Conservation (phyloP, 2,888 invertebrate species). For the Parelbella ahira region DNA sequence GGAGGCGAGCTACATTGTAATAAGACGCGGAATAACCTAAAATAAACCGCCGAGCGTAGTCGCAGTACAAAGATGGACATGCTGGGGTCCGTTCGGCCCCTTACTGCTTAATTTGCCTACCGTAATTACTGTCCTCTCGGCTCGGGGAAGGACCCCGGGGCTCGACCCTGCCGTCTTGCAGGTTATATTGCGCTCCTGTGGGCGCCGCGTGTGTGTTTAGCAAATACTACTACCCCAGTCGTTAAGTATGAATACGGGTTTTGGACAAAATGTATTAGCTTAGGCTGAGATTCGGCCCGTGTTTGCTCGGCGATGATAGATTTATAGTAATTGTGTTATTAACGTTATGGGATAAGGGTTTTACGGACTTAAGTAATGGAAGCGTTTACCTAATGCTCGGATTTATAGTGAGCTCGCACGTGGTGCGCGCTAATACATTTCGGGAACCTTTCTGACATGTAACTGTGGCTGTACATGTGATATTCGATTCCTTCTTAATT, state of each 20-base stretch:
- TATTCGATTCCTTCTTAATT: no score
- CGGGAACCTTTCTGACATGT: conserved; percentile 6
- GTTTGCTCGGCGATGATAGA: conserved; percentile 79
- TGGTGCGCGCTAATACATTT: conserved; percentile 33
- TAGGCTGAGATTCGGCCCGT: conserved; percentile 79
- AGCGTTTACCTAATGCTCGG: conserved; percentile 73
- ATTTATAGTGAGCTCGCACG: conserved; percentile 73
- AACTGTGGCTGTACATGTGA: no score
- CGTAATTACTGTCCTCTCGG: conserved; percentile 81
- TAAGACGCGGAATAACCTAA: conserved; percentile 78
- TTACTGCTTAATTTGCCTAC: conserved; percentile 82
- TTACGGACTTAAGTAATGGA: conserved; percentile 79
- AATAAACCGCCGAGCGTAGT: conserved; percentile 65
- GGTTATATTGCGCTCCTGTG: conserved; percentile 77
- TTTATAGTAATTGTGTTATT: conserved; percentile 82
- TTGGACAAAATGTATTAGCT: conserved; percentile 81
- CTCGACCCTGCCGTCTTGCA: conserved; percentile 73
- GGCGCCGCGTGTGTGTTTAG: conserved; percentile 75
- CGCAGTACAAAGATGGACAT: conserved; percentile 73
- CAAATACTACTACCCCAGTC: conserved; percentile 76
- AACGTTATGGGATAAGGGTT: conserved; percentile 81
- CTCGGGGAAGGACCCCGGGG: conserved; percentile 70
- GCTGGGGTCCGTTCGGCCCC: conserved; percentile 61
- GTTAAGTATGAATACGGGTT: conserved; percentile 80
- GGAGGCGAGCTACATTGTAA: conserved; percentile 76